These are phyloP conservation scores for Lymantria monacha DNA, from an alignment of 2,888 invertebrate species.

Conservation along the genomic window DNA sequence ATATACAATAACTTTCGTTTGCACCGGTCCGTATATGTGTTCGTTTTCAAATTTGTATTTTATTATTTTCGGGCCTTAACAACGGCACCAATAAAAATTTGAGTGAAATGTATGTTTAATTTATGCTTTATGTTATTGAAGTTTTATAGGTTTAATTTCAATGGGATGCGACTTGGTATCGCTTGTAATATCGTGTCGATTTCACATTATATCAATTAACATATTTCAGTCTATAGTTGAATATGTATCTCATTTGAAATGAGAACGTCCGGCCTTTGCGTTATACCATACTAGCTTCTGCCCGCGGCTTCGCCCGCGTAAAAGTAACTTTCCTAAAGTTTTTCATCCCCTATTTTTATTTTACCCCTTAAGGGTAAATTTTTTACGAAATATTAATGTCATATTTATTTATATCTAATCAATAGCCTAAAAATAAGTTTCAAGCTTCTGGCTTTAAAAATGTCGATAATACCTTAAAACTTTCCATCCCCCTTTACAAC, in stretches of 20 bases:
- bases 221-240: neutral
- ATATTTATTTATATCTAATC: too few species aligned
- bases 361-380: too few species aligned
- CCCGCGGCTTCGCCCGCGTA: too few species aligned
- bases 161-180: neutral
- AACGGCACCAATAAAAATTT: conserved; percentile 34
- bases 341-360: too few species aligned
- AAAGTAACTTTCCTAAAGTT: too few species aligned
- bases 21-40: conserved; percentile 44
- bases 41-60: conserved; percentile 50
- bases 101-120: conserved; percentile 15
- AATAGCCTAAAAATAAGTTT: too few species aligned
- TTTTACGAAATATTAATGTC: too few species aligned
- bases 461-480: too few species aligned
- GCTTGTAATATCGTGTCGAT: neutral
- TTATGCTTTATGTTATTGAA: conserved; percentile 16
- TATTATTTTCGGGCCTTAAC: conserved; percentile 38
- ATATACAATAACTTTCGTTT: conserved; percentile 47
- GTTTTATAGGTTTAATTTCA: conserved; percentile 10
- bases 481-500: too few species aligned
- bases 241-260: neutral
- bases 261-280: too few species aligned
- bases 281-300: too few species aligned
- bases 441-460: too few species aligned
- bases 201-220: neutral